These are phyloP conservation scores for Tetrax tetrax DNA, from an alignment of 2,113 vertebrate genomes.

Conservation along the genomic window DNA sequence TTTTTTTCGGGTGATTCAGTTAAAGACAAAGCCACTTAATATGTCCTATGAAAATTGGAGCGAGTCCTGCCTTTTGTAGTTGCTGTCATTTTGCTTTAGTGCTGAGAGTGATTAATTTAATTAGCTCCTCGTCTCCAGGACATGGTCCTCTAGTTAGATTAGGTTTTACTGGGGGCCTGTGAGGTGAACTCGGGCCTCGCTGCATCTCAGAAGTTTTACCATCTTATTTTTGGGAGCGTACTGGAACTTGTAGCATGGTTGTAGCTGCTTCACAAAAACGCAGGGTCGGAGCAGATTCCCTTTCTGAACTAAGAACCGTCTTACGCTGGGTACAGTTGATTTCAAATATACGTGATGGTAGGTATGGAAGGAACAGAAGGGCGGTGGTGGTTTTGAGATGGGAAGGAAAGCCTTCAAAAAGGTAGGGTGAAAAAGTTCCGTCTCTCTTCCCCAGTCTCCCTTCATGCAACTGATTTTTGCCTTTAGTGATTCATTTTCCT, in stretches of 20 bases:
- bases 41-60: neutral
- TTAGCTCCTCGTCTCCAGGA: constrained; percentile 14
- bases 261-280: neutral
- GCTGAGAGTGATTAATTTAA: neutral
- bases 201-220: neutral
- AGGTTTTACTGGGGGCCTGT: neutral
- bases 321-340: neutral
- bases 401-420: neutral
- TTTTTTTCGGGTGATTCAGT: neutral
- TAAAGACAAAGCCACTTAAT: neutral
- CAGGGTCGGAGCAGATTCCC: neutral
- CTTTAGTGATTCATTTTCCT: neutral
- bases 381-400: neutral
- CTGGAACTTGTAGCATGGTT: neutral
- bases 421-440: rapidly evolving
- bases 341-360: rapidly evolving
- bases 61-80: neutral
- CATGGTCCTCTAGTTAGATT: neutral
- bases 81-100: neutral
- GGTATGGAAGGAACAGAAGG: neutral
- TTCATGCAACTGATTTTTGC: neutral
- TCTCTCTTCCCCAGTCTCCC: neutral
- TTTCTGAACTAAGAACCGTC: neutral
- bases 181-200: neutral
- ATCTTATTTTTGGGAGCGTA: neutral